These are phyloP conservation scores for Donacobius atricapilla DNA, from an alignment of 2,113 vertebrate species.

Conservation along the genomic window DNA sequence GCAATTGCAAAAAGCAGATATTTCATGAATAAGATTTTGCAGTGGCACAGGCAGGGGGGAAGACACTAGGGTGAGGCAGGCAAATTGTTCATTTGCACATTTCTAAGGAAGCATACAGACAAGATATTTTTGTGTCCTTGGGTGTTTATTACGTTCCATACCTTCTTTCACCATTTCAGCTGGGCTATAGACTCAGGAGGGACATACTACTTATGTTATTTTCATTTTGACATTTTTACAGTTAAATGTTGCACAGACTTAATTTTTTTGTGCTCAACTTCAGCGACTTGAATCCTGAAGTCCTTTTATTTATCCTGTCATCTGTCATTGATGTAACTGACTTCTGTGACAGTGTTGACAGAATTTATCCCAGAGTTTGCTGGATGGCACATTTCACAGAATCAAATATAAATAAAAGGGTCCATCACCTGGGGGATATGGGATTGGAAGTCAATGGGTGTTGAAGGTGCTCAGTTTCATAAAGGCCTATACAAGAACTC, in stretches of 20 bases:
- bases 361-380: conserved; percentile 34
- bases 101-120: background rate
- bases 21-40: conserved; percentile 2
- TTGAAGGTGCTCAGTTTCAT: conserved; percentile 15
- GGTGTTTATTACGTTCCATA: background rate
- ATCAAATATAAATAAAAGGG: conserved; percentile 41
- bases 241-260: background rate
- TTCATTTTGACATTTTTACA: background rate
- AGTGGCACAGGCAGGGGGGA: background rate
- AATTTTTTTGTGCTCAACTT: background rate
- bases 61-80: background rate
- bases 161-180: background rate
- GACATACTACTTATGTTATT: background rate
- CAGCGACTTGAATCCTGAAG: background rate
- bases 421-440: background rate
- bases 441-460: background rate
- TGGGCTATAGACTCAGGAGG: background rate
- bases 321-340: conserved; percentile 29
- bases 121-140: background rate
- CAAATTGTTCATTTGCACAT: background rate
- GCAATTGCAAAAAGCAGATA: conserved; percentile 24
- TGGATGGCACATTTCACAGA: conserved; percentile 16
- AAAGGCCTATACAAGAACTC: conserved; percentile 11
- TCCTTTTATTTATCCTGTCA: conserved; percentile 26
- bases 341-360: conserved; percentile 16